Evolutionary conservation across 2,888 invertebrate species (phyloP).

Genomic region (Lycophotia porphyrea): DNA sequence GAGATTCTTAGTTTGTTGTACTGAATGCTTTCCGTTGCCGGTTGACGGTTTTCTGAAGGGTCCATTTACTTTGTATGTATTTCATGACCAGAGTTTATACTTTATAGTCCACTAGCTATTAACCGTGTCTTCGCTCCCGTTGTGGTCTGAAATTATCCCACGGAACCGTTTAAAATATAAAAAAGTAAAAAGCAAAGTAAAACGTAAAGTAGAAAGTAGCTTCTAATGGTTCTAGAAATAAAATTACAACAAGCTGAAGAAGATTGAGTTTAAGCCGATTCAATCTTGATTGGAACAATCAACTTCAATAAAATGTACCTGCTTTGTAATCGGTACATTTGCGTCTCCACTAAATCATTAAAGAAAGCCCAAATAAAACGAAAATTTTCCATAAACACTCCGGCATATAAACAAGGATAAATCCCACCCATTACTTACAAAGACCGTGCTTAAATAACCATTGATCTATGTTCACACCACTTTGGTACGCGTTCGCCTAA

Average conservation of each 20-base stretch:
- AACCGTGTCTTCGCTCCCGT: too few species aligned
- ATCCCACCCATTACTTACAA: constrained; percentile 36
- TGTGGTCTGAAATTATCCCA: too few species aligned
- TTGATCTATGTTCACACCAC: constrained; percentile 38
- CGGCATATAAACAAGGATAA: constrained; percentile 30
- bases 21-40: too few species aligned
- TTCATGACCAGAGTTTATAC: too few species aligned
- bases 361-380: neutral
- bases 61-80: too few species aligned
- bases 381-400: constrained; percentile 10
- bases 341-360: neutral
- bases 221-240: too few species aligned
- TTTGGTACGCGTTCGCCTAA: constrained; percentile 23
- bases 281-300: neutral
- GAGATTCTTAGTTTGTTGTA: too few species aligned
- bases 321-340: neutral
- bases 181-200: too few species aligned
- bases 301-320: neutral
- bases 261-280: neutral
- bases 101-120: too few species aligned
- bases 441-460: constrained; percentile 45
- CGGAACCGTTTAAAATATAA: too few species aligned
- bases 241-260: neutral
- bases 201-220: too few species aligned
- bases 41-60: too few species aligned